Evolutionary conservation across 2,888 invertebrate species (phyloP).

Genomic region (Tridacna crocea): DNA sequence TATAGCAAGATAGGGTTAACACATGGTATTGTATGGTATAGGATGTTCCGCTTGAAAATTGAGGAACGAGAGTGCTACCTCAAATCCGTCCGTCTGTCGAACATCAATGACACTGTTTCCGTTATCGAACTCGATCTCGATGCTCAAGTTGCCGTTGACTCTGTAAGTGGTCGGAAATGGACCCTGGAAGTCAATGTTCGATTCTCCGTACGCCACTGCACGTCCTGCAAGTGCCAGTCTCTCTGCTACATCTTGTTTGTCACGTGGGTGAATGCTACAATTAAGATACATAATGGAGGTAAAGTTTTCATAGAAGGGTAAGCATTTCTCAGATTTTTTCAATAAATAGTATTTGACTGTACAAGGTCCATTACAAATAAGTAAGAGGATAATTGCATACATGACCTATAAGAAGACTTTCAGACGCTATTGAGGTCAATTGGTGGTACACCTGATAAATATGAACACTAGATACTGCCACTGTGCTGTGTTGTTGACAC

Average conservation of each 20-base stretch:
- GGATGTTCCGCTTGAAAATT: too few species aligned
- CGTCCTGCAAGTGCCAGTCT: constrained; percentile 74
- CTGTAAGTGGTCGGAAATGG: constrained; percentile 68
- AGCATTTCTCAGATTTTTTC: too few species aligned
- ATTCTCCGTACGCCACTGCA: constrained; percentile 75
- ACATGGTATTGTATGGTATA: too few species aligned
- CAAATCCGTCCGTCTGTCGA: constrained; percentile 30
- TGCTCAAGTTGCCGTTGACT: neutral
- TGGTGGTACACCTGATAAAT: too few species aligned
- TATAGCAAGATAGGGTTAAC: too few species aligned
- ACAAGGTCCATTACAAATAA: too few species aligned
- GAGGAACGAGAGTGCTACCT: constrained; percentile 13
- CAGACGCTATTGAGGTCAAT: too few species aligned
- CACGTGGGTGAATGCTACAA: constrained; percentile 66
- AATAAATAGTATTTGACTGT: too few species aligned
- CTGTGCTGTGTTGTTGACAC: too few species aligned
- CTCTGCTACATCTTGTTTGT: constrained; percentile 69
- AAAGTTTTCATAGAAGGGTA: too few species aligned
- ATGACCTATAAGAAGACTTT: too few species aligned
- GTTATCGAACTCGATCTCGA: constrained; percentile 61
- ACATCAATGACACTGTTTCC: constrained; percentile 47
- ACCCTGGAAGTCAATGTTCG: constrained; percentile 71
- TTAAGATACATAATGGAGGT: neutral
- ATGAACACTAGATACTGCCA: too few species aligned
- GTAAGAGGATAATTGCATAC: neutral